Evolutionary conservation across 2,797 vertebrate species (phyloP), one percentile per base, ranked within the genome.

Genomic region (Hydrophis major): DNA sequence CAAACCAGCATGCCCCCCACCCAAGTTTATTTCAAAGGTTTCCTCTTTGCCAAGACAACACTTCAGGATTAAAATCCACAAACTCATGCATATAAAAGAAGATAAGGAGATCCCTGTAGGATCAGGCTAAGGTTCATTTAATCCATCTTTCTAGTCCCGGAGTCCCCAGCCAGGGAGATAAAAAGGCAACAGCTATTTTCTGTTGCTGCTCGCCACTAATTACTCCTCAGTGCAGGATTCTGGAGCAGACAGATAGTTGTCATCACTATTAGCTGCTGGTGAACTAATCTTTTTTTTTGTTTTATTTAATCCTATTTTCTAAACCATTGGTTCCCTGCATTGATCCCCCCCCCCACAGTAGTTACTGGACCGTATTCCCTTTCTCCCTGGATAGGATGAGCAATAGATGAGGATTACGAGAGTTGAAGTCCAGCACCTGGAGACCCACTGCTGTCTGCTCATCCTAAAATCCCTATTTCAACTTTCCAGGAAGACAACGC

Each of bases 61-160:
- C 42, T 86, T 42, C 37, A 87, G 50, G 86, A 87, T n/a, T 87
- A 87, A 56, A 87, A 56, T 32, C 86, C 53, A 56, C 86, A 87
- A 56, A 87, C 14, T 18, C 90, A 57, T 94, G 90, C 47, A 94
- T 94, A 93, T 53, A 91, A 88, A 93, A 93, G 89, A 93, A 32
- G 66, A 87, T 87, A 56, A n/a, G 86, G n/a, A 87, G 28, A 87
- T 87, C 86, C 86, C 86, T 56, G 3, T 20, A 55, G 86, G 53
- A 56, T 56, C 16, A 18, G 37, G 28, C 86, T 87, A 87, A 87
- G 28, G 28, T 87, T 55, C 47, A 87, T 87, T 55, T 87, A 56
- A 55, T 87, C 86, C 86, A 4, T 28, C 86, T 53, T 87, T 18
- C 86, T n/a, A n/a, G 50, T 87, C 53, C 28, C 86, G 11, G 28